Percentiles rank a stretch among this genome's conserved stretches.
Conservation (phyloP, 2,888 invertebrate species). For the Odontomyia ornata region DNA sequence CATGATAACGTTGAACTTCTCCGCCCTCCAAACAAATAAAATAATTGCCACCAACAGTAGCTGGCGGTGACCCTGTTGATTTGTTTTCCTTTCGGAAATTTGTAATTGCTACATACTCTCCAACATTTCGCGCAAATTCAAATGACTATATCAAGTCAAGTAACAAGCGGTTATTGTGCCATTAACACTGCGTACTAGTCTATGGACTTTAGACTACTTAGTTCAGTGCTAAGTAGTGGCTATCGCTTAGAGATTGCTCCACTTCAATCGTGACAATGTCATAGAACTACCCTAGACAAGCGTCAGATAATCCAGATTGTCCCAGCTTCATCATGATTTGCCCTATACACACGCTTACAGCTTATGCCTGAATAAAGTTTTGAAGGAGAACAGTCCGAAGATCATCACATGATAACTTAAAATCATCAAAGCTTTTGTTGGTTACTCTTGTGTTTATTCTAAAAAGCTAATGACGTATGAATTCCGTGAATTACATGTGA, state of each 20-base stretch:
- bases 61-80: too few species aligned
- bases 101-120: too few species aligned
- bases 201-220: background rate
- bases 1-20: too few species aligned
- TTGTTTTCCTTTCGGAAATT: too few species aligned
- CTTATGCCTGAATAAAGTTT: background rate
- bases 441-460: too few species aligned
- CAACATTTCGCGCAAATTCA: too few species aligned
- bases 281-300: background rate
- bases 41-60: too few species aligned
- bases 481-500: too few species aligned
- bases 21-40: too few species aligned
- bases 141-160: background rate
- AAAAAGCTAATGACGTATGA: too few species aligned
- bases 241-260: background rate
- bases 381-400: background rate
- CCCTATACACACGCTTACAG: background rate
- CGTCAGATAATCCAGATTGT: background rate
- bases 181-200: background rate
- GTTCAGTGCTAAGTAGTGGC: background rate
- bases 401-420: constrained; percentile 9
- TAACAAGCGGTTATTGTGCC: background rate
- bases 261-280: background rate
- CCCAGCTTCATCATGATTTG: constrained; percentile 1
- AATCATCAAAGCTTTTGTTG: too few species aligned